Conservation (phyloP, 2,113 vertebrate genomes). For the Sylvilagus bachmani region DNA sequence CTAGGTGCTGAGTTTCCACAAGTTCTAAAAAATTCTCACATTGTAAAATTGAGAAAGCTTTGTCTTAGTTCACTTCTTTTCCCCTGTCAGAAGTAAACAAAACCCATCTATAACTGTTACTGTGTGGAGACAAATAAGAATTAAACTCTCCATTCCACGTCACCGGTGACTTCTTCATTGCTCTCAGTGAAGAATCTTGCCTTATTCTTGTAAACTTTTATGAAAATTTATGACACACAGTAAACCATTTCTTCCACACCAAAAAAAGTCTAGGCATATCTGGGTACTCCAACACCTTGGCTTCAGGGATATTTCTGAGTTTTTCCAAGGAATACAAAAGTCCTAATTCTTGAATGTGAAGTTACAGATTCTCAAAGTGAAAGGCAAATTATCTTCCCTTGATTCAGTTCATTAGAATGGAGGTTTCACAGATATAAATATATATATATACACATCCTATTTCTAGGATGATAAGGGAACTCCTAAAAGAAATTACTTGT, state of each 20-base stretch:
- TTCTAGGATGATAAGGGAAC: neutral
- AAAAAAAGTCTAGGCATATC: neutral
- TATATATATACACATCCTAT: neutral
- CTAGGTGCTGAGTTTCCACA: neutral
- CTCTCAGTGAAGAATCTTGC: neutral
- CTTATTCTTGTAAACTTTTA: neutral
- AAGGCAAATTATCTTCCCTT: neutral
- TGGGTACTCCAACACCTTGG: neutral
- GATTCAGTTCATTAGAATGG: neutral
- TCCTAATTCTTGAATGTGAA: neutral
- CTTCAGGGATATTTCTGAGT: neutral
- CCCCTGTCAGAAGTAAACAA: neutral
- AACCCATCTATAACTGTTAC: neutral
- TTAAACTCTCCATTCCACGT: neutral
- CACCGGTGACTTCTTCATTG: neutral
- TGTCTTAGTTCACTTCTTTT: neutral
- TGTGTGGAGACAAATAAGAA: slow-evolving; percentile 9
- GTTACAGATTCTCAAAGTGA: neutral
- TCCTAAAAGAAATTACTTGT: neutral
- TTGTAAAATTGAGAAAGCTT: neutral
- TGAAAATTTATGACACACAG: neutral
- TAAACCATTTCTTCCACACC: neutral
- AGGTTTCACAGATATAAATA: neutral
- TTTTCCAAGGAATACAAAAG: neutral
- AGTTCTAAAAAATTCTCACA: slow-evolving; percentile 10